Percentiles rank a stretch among this genome's conserved stretches.
Evolutionary conservation across 2,797 vertebrate genomes (phyloP).

Genomic region (Dromococcyx pavoninus): DNA sequence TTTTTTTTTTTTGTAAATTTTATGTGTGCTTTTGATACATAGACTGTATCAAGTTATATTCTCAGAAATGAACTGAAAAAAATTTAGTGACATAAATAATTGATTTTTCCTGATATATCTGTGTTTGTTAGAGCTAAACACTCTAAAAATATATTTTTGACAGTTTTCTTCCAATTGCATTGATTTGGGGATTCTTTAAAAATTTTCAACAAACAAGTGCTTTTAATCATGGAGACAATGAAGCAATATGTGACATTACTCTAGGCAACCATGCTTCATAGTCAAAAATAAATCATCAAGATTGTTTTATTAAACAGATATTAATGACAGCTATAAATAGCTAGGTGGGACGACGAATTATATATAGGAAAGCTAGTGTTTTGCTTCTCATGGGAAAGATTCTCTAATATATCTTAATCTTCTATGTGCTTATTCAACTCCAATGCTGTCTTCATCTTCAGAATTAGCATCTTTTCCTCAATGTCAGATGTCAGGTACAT

Average conservation of each 20-base stretch:
- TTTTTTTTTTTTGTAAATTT: neutral
- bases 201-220: neutral
- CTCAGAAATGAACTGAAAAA: neutral
- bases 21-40: neutral
- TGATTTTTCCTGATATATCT: rapidly evolving
- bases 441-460: neutral
- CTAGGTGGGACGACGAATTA: neutral
- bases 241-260: neutral
- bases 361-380: neutral
- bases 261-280: neutral
- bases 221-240: neutral
- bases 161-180: neutral
- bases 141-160: neutral
- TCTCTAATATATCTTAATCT: neutral
- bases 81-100: neutral
- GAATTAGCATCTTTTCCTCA: neutral
- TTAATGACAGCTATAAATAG: neutral
- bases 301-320: neutral
- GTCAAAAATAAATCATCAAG: neutral
- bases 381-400: neutral
- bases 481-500: neutral
- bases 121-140: neutral
- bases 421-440: neutral
- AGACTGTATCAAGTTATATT: neutral
- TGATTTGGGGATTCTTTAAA: neutral